Base-by-base conservation (phyloP, 1,140 invertebrate genomes). In the Aporrectodea caliginosa region DNA sequence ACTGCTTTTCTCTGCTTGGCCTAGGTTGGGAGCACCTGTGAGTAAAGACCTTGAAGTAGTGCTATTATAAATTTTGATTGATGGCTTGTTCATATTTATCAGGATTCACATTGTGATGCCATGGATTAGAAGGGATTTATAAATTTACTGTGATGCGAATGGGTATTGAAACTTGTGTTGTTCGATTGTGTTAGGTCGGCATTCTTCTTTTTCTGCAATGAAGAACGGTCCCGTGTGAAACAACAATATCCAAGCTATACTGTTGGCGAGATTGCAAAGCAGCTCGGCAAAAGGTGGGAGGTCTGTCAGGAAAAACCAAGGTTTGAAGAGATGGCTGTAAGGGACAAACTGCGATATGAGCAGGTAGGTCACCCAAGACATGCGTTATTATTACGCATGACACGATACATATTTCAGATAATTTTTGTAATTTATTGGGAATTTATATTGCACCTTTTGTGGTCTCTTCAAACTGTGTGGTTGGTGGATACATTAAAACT, bases 181-280 rank as follows among this genome's bases (percentile, higher is more conserved):
- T 78, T 74, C n/a, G 86, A 82, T 80, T 78, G 80, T 84, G 86
- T 75, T 89, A 98, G 95, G 85, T 98, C 97, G 81, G 97, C 98
- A 72, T 99, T 99, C 91, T 99, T 99, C 90, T 97, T 95, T 93
- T 99, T 98, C 90, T 98, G 96, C 88, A 96, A 97, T 89, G 97
- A 99, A 84, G 96, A 98, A 86, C 92, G 98, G 84, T 92, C 93
- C 35, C 95, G 96, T 85, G 95, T 99, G 30, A 97, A 97, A 88
- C 93, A 92, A 82, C 90, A 92, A 27, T 95, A 98, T 90, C 96
- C 97, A 0, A 95, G 97, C 86, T 96, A 93, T 87, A 93, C 94
- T 77, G 97, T 99, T 84, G 97, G 97, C 73, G 96, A 99, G 84
- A 95, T 99, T 83, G 97, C 98, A 79, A 99, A 99, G 89, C 97